These are phyloP conservation scores for Tonatia bakeri DNA, from an alignment of 2,113 vertebrate species.

Conservation along the genomic window DNA sequence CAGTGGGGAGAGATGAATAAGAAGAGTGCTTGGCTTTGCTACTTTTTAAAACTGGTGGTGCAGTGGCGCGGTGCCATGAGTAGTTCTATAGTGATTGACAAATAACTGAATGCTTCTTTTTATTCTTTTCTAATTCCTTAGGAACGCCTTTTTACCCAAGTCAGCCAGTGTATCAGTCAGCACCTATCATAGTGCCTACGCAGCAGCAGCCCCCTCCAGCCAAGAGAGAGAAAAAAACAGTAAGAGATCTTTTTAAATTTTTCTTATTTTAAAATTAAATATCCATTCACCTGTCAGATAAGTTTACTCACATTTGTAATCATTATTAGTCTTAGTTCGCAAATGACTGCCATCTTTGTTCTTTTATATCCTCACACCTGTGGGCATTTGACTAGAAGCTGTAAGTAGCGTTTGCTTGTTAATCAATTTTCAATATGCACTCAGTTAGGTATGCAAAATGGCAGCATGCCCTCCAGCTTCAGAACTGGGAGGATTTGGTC, in stretches of 20 bases:
- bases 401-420: neutral
- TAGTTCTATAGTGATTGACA: neutral
- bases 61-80: neutral
- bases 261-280: neutral
- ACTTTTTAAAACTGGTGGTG: neutral
- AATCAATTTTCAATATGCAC: neutral
- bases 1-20: neutral
- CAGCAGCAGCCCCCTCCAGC: constrained; percentile 90
- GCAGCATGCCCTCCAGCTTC: neutral
- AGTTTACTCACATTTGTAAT: neutral
- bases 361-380: neutral
- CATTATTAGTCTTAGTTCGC: neutral
- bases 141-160: constrained; percentile 92
- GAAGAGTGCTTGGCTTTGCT: neutral
- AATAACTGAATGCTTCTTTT: constrained; percentile 12
- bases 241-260: constrained; percentile 76
- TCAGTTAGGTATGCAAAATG: neutral
- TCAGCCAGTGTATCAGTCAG: constrained; percentile 94
- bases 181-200: constrained; percentile 98
- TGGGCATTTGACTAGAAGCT: neutral
- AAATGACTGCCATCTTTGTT: neutral
- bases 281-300: neutral
- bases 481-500: neutral
- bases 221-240: constrained; percentile 98
- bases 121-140: constrained; percentile 62